Evolutionary conservation across 2,113 vertebrate genomes (phyloP), one percentile per base, ranked within the genome.

Genomic region (Anolis carolinensis): DNA sequence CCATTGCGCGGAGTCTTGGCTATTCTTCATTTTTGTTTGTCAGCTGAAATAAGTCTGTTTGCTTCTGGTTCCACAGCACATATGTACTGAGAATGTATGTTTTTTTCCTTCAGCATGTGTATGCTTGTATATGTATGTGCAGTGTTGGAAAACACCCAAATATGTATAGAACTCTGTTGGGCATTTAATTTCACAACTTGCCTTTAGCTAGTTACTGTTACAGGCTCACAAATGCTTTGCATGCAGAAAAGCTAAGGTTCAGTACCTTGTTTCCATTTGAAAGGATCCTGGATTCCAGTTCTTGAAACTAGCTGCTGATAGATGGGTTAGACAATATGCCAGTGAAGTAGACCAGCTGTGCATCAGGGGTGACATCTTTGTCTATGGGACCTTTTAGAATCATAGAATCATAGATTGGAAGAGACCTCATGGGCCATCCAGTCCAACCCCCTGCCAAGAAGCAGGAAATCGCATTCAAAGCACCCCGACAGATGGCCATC

Each of bases 1-100:
- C 92, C 74, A 93, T 88, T 93, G 59, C n/a, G 81, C 92, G 89
- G 88, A 94, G 94, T 88, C 77, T 59, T 1, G 90, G 95, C 95
- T 95, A 74, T 81, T 93, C 89, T 73, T 65, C 59, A 5, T 92
- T 84, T 90, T 67, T 83, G 91, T 92, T 86, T 92, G 93, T 88
- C 50, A 95, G 86, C 93, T 94, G 63, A 93, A 95, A 88, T 93
- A 83, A 91, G 89, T 84, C 83, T 90, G 90, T 90, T 95, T 93
- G 91, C 88, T 94, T 91, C 82, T 78, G 89, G 23, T 93, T 91
- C 91, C 82, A 91, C 90, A 78, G 90, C 90, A 87, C 91, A 91
- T 92, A 86, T 80, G 83, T 90, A 70, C 13, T 90, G 92, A 92
- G 91, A 94, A 92, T 94, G 88, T 91, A 86, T 88, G 82, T 75